Evolutionary conservation across 37 sponge, comb jelly and placozoan species (phyloP).

Genomic region (Mnemiopsis leidyi): DNA sequence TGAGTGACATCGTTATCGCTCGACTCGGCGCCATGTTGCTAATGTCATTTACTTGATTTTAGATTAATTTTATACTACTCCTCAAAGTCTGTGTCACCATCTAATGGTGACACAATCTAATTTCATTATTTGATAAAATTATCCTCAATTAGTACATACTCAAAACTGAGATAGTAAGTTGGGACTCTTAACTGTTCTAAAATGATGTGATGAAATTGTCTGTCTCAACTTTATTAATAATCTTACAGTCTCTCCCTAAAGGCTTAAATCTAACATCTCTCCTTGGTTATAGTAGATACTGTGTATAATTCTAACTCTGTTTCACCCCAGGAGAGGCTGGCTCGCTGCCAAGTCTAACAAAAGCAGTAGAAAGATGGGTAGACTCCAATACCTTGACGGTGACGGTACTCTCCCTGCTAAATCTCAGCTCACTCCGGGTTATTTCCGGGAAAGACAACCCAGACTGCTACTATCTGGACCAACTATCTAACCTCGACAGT

Average conservation of each 20-base stretch:
- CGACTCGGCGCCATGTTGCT: no score
- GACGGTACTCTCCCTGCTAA: conserved; percentile 10
- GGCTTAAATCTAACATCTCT: no score
- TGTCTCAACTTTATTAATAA: no score
- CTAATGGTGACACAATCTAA: neutral
- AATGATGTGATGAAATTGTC: no score
- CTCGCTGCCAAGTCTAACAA: neutral
- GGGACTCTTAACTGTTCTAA: no score
- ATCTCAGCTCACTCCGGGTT: neutral
- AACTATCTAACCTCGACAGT: neutral
- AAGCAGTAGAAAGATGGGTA: conserved; percentile 33
- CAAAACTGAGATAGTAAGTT: no score
- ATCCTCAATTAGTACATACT: neutral
- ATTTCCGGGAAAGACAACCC: conserved; percentile 8
- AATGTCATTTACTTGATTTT: no score
- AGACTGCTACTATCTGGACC: conserved; percentile 44
- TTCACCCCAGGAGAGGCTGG: neutral
- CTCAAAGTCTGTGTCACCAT: neutral
- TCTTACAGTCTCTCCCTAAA: no score
- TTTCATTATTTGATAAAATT: neutral
- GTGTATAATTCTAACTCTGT: neutral
- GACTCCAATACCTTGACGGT: neutral
- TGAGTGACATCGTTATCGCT: no score
- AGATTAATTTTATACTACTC: no score
- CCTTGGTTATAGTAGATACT: no score